These are phyloP conservation scores for Myotis pilosus DNA, from an alignment of 2,797 vertebrate species.

Conservation along the genomic window DNA sequence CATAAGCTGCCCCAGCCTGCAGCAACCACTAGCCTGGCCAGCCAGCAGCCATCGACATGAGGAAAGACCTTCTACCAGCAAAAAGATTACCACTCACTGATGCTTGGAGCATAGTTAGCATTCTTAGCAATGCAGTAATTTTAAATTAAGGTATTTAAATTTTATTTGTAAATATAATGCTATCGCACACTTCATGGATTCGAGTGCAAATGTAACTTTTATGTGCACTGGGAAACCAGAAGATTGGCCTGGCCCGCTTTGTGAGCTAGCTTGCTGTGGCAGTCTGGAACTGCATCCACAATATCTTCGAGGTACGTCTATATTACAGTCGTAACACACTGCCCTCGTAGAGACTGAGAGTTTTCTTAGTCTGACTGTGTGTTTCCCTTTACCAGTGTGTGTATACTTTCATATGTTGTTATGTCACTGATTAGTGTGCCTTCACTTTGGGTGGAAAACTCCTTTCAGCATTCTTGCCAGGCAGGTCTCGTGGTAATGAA, in stretches of 20 bases:
- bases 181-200: background rate
- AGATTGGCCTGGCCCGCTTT: background rate
- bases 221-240: background rate
- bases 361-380: background rate
- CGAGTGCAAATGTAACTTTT: background rate
- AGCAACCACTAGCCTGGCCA: background rate
- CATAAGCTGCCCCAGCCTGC: too few species aligned
- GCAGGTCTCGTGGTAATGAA: background rate
- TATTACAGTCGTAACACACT: background rate
- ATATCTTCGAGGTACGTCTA: background rate
- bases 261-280: background rate
- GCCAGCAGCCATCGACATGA: background rate
- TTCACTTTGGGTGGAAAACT: background rate
- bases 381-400: background rate
- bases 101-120: background rate
- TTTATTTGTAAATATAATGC: background rate
- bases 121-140: background rate
- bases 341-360: background rate
- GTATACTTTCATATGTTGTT: background rate
- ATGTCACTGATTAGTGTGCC: background rate
- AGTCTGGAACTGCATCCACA: background rate
- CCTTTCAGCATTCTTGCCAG: background rate
- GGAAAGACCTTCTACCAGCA: background rate
- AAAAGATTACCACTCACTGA: background rate
- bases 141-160: background rate